Evolutionary conservation across 1,140 invertebrate genomes (phyloP).

Genomic region (Drosophila lacteicornis): DNA sequence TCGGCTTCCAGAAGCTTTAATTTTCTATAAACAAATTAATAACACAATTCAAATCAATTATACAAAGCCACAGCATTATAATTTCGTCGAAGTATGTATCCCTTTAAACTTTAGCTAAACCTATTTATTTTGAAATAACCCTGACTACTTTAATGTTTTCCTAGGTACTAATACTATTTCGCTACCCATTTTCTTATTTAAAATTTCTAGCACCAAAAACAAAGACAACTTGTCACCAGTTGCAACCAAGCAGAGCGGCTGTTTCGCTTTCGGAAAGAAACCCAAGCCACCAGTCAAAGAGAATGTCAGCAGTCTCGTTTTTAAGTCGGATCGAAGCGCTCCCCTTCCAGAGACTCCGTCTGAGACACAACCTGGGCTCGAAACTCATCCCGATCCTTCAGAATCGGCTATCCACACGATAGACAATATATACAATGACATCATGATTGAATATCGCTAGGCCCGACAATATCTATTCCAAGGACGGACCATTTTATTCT

Average conservation of each 20-base stretch:
- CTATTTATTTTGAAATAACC: no score
- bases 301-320: constrained; percentile 1
- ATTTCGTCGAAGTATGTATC: no score
- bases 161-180: background rate
- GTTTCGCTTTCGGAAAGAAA: constrained; percentile 75
- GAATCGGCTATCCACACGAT: constrained; percentile 59
- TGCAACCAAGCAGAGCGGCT: constrained; percentile 78
- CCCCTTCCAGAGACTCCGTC: constrained; percentile 7
- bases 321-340: background rate
- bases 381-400: background rate
- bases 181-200: no score
- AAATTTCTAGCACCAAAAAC: constrained; percentile 60
- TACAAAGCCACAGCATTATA: no score
- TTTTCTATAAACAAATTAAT: no score
- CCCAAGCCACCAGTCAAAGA: constrained; percentile 50
- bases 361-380: background rate
- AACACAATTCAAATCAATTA: no score
- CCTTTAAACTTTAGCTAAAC: no score
- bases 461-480: background rate
- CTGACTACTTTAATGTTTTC: no score
- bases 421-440: constrained; percentile 66
- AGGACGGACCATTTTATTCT: no score
- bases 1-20: no score
- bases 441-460: constrained; percentile 55
- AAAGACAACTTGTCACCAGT: constrained; percentile 78